Base-by-base conservation (phyloP, 2,888 invertebrate genomes). In the Mystacides longicornis region DNA sequence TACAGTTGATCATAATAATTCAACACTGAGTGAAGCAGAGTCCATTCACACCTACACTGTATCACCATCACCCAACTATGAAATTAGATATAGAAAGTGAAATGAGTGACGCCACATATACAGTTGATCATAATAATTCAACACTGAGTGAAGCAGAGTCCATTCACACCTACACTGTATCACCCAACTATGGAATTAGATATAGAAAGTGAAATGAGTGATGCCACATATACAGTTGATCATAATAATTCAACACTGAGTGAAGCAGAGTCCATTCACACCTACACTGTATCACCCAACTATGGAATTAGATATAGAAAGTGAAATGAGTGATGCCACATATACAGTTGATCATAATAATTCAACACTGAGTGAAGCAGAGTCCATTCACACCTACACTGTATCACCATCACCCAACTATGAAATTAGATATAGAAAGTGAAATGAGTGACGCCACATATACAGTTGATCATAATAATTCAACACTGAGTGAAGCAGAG, bases 111-210 rank as follows among this genome's bases (percentile, higher is more conserved):
- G n/a, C n/a, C n/a, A n/a, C n/a, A n/a, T n/a, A n/a, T n/a, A n/a
- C n/a, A n/a, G n/a, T n/a, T n/a, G n/a, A 52, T 49, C 54, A 59
- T 22, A 50, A 47, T 9, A 52, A 58, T 37, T 57, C 61, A 5
- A 57, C 59, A 21, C 43, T 61, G 18, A 61, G 61, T 48, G 54
- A 54, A 31, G 61, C 57, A 5, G 61, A 61, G 56, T 61, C 61
- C 11, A 49, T 59, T 23, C 14, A 50, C n/a, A 59, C 59, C 16
- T 61, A 59, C 45, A 55, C 57, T 23, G 55, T 61, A 47, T 47
- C 19, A 19, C 55, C 58, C 19, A 45, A 58, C n/a, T 58, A 58
- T 31, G 14, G 16, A 37, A 37, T n/a, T 37, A 7, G 21, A 45
- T 37, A 37, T 37, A n/a, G 37, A 37, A 37, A 37, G 37, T 37